phyloP scores from a whole-genome alignment of 2,113 vertebrate genomes.

The Macquaria australasica region DNA sequence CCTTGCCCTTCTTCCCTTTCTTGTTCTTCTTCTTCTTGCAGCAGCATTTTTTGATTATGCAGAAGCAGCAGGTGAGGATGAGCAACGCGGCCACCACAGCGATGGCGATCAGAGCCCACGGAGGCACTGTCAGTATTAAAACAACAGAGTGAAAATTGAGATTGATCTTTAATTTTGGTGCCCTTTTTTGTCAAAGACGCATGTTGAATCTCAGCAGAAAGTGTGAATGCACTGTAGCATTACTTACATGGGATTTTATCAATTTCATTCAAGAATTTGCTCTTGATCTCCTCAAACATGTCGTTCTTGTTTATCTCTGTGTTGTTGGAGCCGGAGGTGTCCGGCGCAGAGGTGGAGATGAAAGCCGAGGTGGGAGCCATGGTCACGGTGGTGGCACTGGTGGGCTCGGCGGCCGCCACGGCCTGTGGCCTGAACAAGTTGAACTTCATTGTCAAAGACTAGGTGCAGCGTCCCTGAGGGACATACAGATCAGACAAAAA shows the following conservation, averaged over 20 bases:
- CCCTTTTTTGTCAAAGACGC: too few species aligned
- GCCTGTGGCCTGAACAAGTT: conserved; percentile 89
- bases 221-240: neutral
- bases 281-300: conserved; percentile 91
- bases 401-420: conserved; percentile 77
- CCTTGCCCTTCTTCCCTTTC: conserved; percentile 97
- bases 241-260: conserved; percentile 95
- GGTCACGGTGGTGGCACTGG: conserved; percentile 75
- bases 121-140: conserved; percentile 87
- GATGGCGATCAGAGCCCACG: conserved; percentile 96
- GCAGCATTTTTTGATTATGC: conserved; percentile 99
- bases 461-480: conserved; percentile 66
- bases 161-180: neutral
- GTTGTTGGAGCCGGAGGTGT: conserved; percentile 86
- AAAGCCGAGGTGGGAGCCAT: conserved; percentile 72
- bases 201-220: neutral
- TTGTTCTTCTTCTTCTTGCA: conserved; percentile 99
- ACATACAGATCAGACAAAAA: conserved; percentile 27
- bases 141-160: neutral
- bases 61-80: conserved; percentile 97
- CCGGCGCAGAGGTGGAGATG: conserved; percentile 78
- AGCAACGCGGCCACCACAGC: conserved; percentile 93
- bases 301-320: conserved; percentile 88
- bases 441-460: conserved; percentile 89
- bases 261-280: conserved; percentile 95